Evolutionary conservation across 2,113 vertebrate genomes (phyloP).

Genomic region (Aythya baeri): DNA sequence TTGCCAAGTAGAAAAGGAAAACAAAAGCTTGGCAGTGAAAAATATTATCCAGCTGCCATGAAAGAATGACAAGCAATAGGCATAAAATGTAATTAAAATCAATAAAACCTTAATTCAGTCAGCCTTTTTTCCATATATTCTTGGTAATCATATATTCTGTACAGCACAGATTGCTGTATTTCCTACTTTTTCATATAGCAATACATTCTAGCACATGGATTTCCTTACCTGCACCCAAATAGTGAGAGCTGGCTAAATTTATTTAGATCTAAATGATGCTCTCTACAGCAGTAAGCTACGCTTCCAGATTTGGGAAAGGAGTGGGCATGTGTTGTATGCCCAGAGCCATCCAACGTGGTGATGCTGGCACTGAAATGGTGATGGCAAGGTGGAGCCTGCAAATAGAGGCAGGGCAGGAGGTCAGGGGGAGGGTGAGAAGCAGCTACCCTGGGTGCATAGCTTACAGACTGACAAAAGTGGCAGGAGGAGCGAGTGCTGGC

Average conservation of each 20-base stretch:
- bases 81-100: slow-evolving; percentile 7
- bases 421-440: not conserved
- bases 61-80: not conserved
- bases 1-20: not conserved
- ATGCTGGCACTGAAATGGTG: not conserved
- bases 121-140: not conserved
- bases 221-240: not conserved
- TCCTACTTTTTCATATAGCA: not conserved
- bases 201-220: not conserved
- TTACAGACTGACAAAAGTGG: not conserved
- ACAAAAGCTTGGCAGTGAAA: not conserved
- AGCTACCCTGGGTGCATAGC: not conserved
- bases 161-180: not conserved
- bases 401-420: not conserved
- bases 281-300: not conserved
- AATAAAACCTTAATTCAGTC: not conserved
- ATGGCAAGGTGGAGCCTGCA: not conserved
- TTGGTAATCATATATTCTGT: not conserved
- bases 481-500: not conserved
- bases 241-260: not conserved
- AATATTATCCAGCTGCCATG: not conserved
- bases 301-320: not conserved
- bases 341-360: not conserved
- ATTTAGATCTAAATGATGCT: not conserved
- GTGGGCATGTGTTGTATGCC: no score